phyloP scores from a whole-genome alignment of 2,797 vertebrate species.

The Okamejei kenojei region DNA sequence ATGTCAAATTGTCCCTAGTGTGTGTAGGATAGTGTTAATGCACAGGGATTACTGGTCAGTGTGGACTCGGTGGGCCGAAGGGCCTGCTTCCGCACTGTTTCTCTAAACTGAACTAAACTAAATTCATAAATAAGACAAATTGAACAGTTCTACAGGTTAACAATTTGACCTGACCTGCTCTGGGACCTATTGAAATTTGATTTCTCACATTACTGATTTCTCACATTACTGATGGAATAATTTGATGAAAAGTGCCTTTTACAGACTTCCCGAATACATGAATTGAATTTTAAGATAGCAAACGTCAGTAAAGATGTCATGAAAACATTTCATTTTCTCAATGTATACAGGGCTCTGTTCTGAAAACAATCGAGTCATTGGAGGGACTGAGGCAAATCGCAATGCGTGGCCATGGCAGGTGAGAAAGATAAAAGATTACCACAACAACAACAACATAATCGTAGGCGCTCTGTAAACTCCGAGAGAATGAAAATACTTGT shows the following conservation, averaged over 20 bases:
- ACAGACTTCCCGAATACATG: background rate
- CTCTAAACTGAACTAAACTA: no score
- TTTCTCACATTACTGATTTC: no score
- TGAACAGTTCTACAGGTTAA: background rate
- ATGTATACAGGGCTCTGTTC: slow-evolving; percentile 48
- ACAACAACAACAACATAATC: background rate
- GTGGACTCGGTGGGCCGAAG: no score
- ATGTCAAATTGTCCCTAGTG: no score
- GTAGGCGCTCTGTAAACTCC: background rate
- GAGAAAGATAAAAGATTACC: background rate
- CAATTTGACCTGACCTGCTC: background rate
- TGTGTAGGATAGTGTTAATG: no score
- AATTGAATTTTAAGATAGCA: background rate
- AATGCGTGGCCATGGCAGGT: slow-evolving; percentile 61
- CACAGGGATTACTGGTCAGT: no score
- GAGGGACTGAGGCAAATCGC: slow-evolving; percentile 47
- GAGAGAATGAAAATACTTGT: background rate
- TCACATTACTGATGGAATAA: background rate
- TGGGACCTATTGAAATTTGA: background rate
- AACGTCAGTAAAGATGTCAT: background rate
- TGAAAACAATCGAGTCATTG: slow-evolving; percentile 52
- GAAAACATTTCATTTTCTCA: background rate
- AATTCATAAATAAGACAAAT: background rate
- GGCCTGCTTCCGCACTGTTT: no score
- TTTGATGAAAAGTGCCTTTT: background rate